Evolutionary conservation across 2,797 vertebrate species (phyloP).

Genomic region (Vespertilio murinus): DNA sequence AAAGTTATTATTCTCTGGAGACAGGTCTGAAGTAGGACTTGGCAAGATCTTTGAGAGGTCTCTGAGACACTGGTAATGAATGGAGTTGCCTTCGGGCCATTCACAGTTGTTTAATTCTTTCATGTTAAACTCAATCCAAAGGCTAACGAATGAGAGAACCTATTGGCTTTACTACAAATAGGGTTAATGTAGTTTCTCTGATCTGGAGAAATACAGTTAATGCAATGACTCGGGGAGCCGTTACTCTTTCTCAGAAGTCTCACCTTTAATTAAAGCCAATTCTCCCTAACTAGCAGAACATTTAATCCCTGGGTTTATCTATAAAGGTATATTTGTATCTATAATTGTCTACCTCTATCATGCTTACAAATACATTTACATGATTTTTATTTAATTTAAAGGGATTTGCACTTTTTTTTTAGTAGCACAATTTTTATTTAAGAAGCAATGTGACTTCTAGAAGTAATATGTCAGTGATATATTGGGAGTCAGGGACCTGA

Average conservation of each 20-base stretch:
- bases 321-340: background rate
- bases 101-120: background rate
- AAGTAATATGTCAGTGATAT: background rate
- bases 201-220: background rate
- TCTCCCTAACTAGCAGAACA: background rate
- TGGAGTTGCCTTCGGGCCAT: background rate
- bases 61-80: background rate
- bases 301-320: background rate
- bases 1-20: background rate
- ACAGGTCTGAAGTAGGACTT: background rate
- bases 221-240: background rate
- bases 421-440: background rate
- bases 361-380: background rate
- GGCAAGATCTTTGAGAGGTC: background rate
- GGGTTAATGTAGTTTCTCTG: background rate
- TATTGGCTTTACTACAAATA: background rate
- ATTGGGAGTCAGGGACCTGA: background rate
- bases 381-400: background rate
- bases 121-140: background rate
- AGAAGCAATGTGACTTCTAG: background rate
- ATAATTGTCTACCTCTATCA: background rate
- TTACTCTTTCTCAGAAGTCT: background rate
- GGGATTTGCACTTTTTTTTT: background rate
- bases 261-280: background rate
- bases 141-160: background rate